Percentiles rank a stretch among this genome's conserved stretches.
Conservation (phyloP, 2,888 invertebrate species). For the Diabrotica balteata region DNA sequence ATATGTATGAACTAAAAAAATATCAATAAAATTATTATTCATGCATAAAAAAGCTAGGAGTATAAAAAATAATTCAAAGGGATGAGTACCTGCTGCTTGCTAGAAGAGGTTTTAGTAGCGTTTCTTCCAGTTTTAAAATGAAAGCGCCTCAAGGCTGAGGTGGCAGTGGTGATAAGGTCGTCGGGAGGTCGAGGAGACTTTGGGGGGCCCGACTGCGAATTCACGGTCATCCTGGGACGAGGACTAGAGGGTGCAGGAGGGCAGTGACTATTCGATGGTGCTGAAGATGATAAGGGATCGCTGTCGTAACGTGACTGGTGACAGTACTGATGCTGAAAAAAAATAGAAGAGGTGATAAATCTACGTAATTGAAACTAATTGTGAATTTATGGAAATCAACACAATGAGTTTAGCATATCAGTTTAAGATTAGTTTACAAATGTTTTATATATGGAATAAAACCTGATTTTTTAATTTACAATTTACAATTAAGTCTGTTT, state of each 20-base stretch:
- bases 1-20: no score
- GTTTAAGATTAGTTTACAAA: no score
- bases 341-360: background rate
- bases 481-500: no score
- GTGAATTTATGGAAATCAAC: no score
- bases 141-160: slow-evolving; percentile 68
- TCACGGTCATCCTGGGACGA: slow-evolving; percentile 62
- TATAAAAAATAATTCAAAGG: no score
- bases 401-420: no score
- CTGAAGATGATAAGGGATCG: slow-evolving; percentile 30
- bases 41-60: no score
- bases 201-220: slow-evolving; percentile 61
- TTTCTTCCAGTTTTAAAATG: slow-evolving; percentile 71
- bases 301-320: slow-evolving; percentile 29
- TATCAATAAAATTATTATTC: no score
- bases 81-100: slow-evolving; percentile 42
- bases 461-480: no score
- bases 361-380: no score
- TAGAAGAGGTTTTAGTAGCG: slow-evolving; percentile 53
- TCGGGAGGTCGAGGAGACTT: slow-evolving; percentile 53
- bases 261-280: slow-evolving; percentile 49
- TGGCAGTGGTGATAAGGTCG: slow-evolving; percentile 64
- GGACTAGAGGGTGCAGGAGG: slow-evolving; percentile 51
- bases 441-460: no score
- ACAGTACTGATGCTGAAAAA: slow-evolving; percentile 33